Percentiles rank a stretch among this genome's conserved stretches.
These are phyloP conservation scores for Adelosebastes latens DNA, from an alignment of 2,797 vertebrate genomes.

Conservation along the genomic window DNA sequence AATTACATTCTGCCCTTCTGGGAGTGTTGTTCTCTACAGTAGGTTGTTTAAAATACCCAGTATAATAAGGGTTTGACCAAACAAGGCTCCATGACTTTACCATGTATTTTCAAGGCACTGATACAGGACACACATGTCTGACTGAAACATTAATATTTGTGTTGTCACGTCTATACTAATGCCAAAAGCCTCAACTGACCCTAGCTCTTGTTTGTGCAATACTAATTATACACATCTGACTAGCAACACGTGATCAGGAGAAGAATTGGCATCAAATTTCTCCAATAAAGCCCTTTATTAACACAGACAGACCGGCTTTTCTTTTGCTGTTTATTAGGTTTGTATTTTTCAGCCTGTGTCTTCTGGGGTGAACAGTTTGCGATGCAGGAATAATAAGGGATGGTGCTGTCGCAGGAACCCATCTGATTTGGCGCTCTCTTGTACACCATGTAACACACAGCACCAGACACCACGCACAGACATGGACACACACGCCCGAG, in stretches of 20 bases:
- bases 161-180: neutral
- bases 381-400: conserved; percentile 48
- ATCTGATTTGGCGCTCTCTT: conserved; percentile 45
- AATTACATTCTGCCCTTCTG: neutral
- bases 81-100: neutral
- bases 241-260: conserved; percentile 59
- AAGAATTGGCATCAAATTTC: conserved; percentile 61
- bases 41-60: neutral
- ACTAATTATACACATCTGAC: conserved; percentile 75
- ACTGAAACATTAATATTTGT: conserved; percentile 5
- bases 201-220: conserved; percentile 56
- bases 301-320: conserved; percentile 67
- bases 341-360: conserved; percentile 53
- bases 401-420: conserved; percentile 51
- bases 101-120: neutral
- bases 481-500: conserved; percentile 43
- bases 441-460: conserved; percentile 45
- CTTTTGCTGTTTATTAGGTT: conserved; percentile 69
- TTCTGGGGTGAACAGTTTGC: conserved; percentile 56
- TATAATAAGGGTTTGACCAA: neutral
- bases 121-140: neutral
- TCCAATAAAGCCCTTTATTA: conserved; percentile 64
- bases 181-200: conserved; percentile 48
- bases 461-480: conserved; percentile 49
- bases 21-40: neutral